Conservation (phyloP, 2,797 vertebrate genomes). For the Lutjanus argentimaculatus region DNA sequence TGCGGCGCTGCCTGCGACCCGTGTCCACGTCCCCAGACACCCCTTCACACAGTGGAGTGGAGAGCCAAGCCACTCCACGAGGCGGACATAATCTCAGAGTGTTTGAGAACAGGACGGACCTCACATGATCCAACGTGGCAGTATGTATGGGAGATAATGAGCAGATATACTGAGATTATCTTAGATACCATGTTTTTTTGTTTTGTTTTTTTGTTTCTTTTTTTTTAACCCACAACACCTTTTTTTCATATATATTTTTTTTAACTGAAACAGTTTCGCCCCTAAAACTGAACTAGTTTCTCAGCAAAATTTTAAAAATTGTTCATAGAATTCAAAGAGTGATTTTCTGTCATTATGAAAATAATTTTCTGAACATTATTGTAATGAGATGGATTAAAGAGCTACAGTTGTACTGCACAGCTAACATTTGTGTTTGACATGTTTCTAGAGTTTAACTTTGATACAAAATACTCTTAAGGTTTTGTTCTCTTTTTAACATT, state of each 20-base stretch:
- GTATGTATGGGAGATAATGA: slow-evolving; percentile 9
- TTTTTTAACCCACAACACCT: not conserved
- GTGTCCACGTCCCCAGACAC: slow-evolving; percentile 72
- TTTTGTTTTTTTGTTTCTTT: no score
- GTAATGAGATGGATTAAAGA: not conserved
- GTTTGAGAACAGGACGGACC: slow-evolving; percentile 47
- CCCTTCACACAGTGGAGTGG: slow-evolving; percentile 62
- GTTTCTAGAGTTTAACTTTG: not conserved
- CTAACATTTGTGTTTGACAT: not conserved
- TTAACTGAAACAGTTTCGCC: not conserved
- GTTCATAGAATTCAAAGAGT: not conserved
- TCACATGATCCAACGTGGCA: slow-evolving; percentile 38
- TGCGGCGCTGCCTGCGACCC: slow-evolving; percentile 66
- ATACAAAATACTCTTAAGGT: not conserved
- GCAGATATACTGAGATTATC: not conserved
- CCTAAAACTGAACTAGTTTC: not conserved
- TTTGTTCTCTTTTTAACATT: not conserved
- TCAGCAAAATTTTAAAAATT: not conserved
- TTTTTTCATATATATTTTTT: not conserved
- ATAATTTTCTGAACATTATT: not conserved
- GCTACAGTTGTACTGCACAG: not conserved
- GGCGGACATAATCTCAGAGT: slow-evolving; percentile 53
- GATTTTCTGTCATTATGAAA: not conserved
- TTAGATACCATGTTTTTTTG: not conserved
- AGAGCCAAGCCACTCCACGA: slow-evolving; percentile 47